Base-by-base conservation (phyloP, 2,888 invertebrate genomes). In the Meteorus cinctellus region DNA sequence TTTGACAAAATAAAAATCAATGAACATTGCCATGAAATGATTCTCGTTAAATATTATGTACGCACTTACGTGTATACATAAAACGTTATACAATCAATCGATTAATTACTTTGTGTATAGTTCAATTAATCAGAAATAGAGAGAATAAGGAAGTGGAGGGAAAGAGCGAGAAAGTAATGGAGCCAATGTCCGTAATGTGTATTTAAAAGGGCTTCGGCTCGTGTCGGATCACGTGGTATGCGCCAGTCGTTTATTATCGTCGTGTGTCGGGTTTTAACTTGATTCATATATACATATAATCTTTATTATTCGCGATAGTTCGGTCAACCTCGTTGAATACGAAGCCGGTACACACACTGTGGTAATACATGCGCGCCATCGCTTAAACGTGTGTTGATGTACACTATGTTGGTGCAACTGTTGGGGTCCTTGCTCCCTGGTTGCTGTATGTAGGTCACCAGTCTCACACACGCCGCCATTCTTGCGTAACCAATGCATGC, bases 401-500 rank as follows among this genome's bases (percentile, higher is more conserved):
- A 83, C 83, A 84, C 85, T 85, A 84, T 85, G 81, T 72, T 55
- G 55, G 65, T 72, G 72, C 72, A 72, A 63, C 55, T 72, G 62
- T 31, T 82, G 88, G 87, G 89, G 89, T 89, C 89, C 88, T 89
- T 89, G 89, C 89, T 87, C 89, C 85, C 89, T 83, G 83, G 73
- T 55, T 82, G 81, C 83, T 87, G 88, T 89, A 89, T 89, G 88
- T 89, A 84, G 89, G 89, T 89, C 89, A 89, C 88, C 89, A 89
- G 89, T 89, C 89, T 89, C 88, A 88, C 89, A 89, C 89, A 88
- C 88, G 89, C 84, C 83, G 83, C 84, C 84, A 84, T 88, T 88
- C 87, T 89, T 89, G 89, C 89, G 89, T 88, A 89, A 89, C 87
- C 85, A 86, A 87, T 88, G 88, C 88, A 89, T 88, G 86, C 85